Evolutionary conservation across 2,113 vertebrate species (phyloP).

Genomic region (Erpornis zantholeuca): DNA sequence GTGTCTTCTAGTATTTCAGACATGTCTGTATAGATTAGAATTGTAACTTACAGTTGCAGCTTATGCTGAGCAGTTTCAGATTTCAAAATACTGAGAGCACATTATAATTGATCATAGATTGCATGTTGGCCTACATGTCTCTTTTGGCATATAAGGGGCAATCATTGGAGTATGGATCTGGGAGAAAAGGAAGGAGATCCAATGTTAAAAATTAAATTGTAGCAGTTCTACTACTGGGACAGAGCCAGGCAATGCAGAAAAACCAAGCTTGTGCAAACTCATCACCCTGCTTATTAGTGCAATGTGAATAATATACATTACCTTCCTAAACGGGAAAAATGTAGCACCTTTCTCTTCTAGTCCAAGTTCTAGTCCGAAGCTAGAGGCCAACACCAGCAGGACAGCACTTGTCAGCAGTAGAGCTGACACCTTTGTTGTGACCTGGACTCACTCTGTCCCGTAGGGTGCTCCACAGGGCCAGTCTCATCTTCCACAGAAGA

Average conservation of each 20-base stretch:
- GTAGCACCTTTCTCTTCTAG: background rate
- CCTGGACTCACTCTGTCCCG: background rate
- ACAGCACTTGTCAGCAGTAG: background rate
- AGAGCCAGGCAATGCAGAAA: background rate
- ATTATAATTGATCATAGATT: background rate
- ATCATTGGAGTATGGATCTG: background rate
- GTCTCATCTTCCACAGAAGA: background rate
- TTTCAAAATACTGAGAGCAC: background rate
- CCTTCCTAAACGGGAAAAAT: background rate
- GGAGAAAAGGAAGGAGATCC: background rate
- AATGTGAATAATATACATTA: background rate
- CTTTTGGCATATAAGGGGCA: background rate
- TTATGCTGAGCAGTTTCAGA: background rate
- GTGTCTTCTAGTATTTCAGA: background rate
- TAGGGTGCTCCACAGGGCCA: background rate
- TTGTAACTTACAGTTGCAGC: background rate
- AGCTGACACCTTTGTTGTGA: background rate
- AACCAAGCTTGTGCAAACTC: background rate
- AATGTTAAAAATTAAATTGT: background rate
- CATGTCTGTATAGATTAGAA: background rate
- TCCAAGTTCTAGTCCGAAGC: background rate
- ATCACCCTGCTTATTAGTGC: background rate
- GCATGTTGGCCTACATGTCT: background rate
- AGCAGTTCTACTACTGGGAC: background rate
- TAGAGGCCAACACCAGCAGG: background rate